Evolutionary conservation across 2,797 vertebrate genomes (phyloP).

Genomic region (Threskiornis aethiopicus): DNA sequence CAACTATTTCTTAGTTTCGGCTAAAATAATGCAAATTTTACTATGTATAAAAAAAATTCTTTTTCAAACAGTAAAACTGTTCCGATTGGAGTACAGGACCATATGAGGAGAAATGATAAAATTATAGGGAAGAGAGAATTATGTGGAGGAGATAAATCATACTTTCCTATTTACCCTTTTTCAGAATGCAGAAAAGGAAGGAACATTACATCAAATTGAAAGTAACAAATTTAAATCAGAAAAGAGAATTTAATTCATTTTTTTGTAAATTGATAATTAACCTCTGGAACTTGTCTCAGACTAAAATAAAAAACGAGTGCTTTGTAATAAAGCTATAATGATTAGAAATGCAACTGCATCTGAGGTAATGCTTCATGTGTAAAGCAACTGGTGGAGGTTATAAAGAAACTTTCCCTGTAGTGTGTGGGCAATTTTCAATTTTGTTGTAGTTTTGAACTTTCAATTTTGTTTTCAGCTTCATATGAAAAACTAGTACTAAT

Average conservation of each 20-base stretch:
- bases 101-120: neutral
- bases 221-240: neutral
- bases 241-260: neutral
- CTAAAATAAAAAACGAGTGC: neutral
- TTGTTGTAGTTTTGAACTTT: neutral
- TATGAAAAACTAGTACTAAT: neutral
- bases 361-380: neutral
- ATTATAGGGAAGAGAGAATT: neutral
- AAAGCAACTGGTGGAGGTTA: neutral
- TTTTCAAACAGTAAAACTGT: neutral
- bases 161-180: neutral
- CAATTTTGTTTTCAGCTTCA: neutral
- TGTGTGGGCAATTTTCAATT: neutral
- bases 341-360: neutral
- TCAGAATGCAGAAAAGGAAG: neutral
- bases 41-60: rapidly evolving
- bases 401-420: neutral
- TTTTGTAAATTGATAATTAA: neutral
- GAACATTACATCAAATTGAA: neutral
- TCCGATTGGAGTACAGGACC: neutral
- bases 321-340: neutral
- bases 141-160: slow-evolving; percentile 11
- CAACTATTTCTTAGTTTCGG: neutral
- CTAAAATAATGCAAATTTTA: neutral
- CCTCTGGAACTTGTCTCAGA: neutral